Evolutionary conservation across 2,113 vertebrate species (phyloP), one percentile per base, ranked within the genome.

Genomic region (Ammodytes dubius): DNA sequence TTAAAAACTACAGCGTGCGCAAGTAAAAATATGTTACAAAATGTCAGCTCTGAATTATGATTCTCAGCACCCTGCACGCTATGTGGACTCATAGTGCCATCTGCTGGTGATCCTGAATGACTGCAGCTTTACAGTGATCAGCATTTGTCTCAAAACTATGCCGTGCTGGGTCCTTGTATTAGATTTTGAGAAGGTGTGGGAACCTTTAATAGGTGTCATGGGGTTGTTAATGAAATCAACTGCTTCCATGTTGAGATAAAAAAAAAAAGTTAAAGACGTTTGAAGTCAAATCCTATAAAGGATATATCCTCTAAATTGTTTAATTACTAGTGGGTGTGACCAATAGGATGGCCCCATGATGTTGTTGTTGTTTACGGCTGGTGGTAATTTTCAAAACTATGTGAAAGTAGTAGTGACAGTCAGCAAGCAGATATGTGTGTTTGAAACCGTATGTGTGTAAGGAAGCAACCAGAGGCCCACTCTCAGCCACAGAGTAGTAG

Each of bases 21-120:
- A 10, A 27, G 4, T 11, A 6, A 14, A 10, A 17, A 37, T 8
- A 42, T 42, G 39, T 7, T 9, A 71, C 81, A 81, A 88, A 86
- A 87, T 88, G 77, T 88, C 84, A 80, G 77, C 80, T 76, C 10
- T 49, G 15, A n/a, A n/a, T 15, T 15, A 6, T 8, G 39, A 37
- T 2, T 6, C 8, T 3, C 3, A 14, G 0, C 77, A 49, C 3
- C 56, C 35, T 13, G 9, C 10, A 19, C 13, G 35, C 0, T 0
- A 1, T 5, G 9, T 19, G 53, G 8, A 15, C 54, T 6, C 0
- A 12, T 43, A 69, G 82, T 70, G 0, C 43, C 2, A 74, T 83
- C 90, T 88, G 61, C 71, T 88, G 88, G 89, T 45, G 4, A 72
- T 5, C 1, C 2, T 2, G 2, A 27, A 49, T 3, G 11, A 70